Evolutionary conservation across 2,797 vertebrate species (phyloP), one percentile per base, ranked within the genome.

Genomic region (Cygnus olor): DNA sequence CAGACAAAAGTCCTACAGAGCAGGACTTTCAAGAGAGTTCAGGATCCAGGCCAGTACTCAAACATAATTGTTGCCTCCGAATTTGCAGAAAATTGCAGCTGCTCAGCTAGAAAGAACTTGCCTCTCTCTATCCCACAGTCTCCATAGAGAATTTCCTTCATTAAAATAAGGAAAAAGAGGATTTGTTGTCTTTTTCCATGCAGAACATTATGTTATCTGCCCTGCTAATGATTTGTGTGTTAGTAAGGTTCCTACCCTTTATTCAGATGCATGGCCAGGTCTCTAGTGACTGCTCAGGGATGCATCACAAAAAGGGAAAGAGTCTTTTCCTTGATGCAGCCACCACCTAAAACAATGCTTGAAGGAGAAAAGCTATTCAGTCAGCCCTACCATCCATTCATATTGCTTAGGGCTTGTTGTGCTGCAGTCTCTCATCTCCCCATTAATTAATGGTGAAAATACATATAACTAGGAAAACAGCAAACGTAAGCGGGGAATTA

Each of bases 371-470:
- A 91, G 96, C 93, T 96, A 94, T 97, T 97, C 89, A 89, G 53
- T 51, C 80, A 71, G 72, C 63, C 65, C 83, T 92, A 93, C 61
- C 82, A 92, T 93, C 95, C 88, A 95, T 96, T 97, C 96, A 95
- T 73, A 90, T 80, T 76, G 74, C 93, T 93, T 64, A 94, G 61
- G 49, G 93, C 76, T 94, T 76, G 82, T 83, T 95, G 82, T 94
- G 65, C 86, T 84, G 64, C 86, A 53, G 80, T 95, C 97, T 95
- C 81, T 97, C 93, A 96, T 89, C 89, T 97, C 90, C 96, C 88
- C 89, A 95, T 98, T 98, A 98, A 98, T 98, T 98, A 98, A 98
- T 97, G 94, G 95, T 96, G 97, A 98, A 96, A 97, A 96, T 94
- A 96, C 93, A 89, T 94, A 97, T 95, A 96, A 95, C 85, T 83